Percentiles rank a stretch among this genome's conserved stretches.
These are phyloP conservation scores for Phyllostomus hastatus DNA, from an alignment of 2,113 vertebrate species.

Conservation along the genomic window DNA sequence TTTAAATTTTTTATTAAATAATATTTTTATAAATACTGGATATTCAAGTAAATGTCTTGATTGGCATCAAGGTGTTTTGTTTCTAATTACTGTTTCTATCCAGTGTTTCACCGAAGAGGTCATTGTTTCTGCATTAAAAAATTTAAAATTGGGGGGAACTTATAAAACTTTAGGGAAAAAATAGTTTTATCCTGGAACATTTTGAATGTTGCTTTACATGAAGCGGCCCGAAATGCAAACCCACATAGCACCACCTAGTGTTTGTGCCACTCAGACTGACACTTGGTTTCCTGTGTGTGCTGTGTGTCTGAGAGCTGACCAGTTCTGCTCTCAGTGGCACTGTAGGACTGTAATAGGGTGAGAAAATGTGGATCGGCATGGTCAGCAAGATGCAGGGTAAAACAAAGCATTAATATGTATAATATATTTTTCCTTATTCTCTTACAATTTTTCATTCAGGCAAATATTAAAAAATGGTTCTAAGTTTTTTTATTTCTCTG, in stretches of 20 bases:
- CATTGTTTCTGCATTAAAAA: background rate
- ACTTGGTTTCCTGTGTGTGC: slow-evolving; percentile 32
- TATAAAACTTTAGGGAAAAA: background rate
- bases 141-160: slow-evolving; percentile 28
- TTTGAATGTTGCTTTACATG: background rate
- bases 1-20: background rate
- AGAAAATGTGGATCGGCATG: background rate
- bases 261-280: background rate
- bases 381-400: slow-evolving; percentile 46
- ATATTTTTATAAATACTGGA: background rate
- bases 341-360: background rate
- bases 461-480: slow-evolving; percentile 33
- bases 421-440: background rate
- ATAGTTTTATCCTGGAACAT: background rate
- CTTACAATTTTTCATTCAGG: background rate
- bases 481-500: background rate
- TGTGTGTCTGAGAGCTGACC: slow-evolving; percentile 46
- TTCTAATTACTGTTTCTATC: background rate
- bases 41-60: background rate
- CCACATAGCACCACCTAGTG: slow-evolving; percentile 76
- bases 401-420: background rate
- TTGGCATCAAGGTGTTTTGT: background rate
- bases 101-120: background rate
- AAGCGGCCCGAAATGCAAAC: background rate
- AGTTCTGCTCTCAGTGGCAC: slow-evolving; percentile 4